Conservation (phyloP, 1,140 invertebrate species). For the Chionoecetes opilio region DNA sequence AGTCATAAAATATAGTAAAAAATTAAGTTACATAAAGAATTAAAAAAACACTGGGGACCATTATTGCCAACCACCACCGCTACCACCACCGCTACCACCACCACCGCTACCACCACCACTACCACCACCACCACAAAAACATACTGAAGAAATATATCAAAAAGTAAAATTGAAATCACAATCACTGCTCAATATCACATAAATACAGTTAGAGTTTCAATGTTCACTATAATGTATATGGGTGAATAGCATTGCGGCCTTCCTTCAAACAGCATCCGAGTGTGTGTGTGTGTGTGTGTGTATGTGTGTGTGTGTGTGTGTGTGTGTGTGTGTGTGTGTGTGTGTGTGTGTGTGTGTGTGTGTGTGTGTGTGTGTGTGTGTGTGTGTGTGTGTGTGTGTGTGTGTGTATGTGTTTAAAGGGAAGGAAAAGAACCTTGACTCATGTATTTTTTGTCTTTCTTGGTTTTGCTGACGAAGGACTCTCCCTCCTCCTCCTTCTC, state of each 20-base stretch:
- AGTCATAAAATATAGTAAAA: too few relatives aligned
- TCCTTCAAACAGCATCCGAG: too few relatives aligned
- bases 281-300: too few relatives aligned
- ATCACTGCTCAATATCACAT: too few relatives aligned
- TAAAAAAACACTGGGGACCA: too few relatives aligned
- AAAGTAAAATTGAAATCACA: not conserved
- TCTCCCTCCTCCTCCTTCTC: too few relatives aligned
- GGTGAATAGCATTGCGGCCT: too few relatives aligned
- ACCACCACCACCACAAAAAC: not conserved
- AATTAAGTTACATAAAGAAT: too few relatives aligned
- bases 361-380: conserved; percentile 31
- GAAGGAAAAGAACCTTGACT: not conserved
- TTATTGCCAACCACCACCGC: not conserved
- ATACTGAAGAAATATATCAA: not conserved
- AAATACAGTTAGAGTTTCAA: too few relatives aligned
- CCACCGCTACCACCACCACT: not conserved
- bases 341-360: not conserved
- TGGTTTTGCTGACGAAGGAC: not conserved
- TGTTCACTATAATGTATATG: too few relatives aligned
- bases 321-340: too few relatives aligned
- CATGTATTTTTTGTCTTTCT: not conserved
- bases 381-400: conserved; percentile 32
- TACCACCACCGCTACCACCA: not conserved
- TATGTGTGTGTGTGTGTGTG: too few relatives aligned
- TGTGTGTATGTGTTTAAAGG: conserved; percentile 7